Base-by-base conservation (phyloP, 2,888 invertebrate genomes). In the Hypolimnas misippus region DNA sequence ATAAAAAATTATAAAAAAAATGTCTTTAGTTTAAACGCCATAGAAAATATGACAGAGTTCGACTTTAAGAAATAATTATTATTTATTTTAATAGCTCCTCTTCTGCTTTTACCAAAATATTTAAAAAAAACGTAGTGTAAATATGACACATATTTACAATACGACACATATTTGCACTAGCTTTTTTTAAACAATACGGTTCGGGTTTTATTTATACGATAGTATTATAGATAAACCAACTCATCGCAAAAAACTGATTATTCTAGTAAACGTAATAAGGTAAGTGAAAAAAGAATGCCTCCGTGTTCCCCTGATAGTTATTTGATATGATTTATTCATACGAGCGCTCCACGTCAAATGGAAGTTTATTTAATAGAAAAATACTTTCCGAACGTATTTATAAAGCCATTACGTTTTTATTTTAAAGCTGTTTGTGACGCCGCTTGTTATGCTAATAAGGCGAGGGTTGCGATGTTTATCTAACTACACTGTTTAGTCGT, bases 321-420 rank as follows among this genome's bases (percentile, higher is more conserved):
- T 94, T 94, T 94, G 93, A 94, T 94, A 94, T 94, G 93, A 94
- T 94, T 94, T 94, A 94, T 94, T 94, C 94, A 94, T 94, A 91
- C 93, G 81, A 82, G 78, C 83, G 81, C 62, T 81, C 76, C 75
- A 78, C 79, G 86, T 83, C 81, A 82, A 82, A 84, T 84, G 90
- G 92, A 89, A 93, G 93, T 88, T 88, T 89, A 86, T 86, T 86
- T 89, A 90, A 90, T 89, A 87, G 84, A n/a, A 87, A 87, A 89
- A 89, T 87, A 87, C 85, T 88, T 85, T 85, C 78, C 81, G 70
- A 84, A 92, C 84, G 84, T 90, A 89, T 90, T 91, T 92, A 91
- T 89, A 90, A 89, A 89, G 82, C 90, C 87, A 89, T 90, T 90
- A 90, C 77, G 81, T 74, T 81, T 84, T 85, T 88, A 83, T 86